A percentile compares a stretch with the other conserved stretches of the same genome.
phyloP scores from a whole-genome alignment of 2,888 invertebrate genomes.

The Uropetala carovei region DNA sequence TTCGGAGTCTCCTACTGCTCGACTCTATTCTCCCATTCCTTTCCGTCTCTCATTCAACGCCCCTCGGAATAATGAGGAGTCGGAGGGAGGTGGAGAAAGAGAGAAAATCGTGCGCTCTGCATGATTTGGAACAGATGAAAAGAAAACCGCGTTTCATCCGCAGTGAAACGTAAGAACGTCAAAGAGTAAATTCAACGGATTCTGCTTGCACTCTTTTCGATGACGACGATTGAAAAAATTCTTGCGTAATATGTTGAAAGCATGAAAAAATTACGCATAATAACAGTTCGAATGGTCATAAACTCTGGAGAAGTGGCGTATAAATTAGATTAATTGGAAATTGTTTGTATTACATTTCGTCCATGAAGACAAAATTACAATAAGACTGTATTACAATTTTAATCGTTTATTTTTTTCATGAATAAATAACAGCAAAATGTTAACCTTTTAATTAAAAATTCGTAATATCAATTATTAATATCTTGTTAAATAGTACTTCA shows the following conservation, averaged over 20 bases:
- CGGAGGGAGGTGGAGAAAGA: neutral
- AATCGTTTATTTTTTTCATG: too few relatives aligned
- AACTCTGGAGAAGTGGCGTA: too few relatives aligned
- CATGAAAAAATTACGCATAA: too few relatives aligned
- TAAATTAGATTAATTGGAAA: too few relatives aligned
- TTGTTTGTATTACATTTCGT: too few relatives aligned
- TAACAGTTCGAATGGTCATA: too few relatives aligned
- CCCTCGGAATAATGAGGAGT: constrained; percentile 17
- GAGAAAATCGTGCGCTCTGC: neutral
- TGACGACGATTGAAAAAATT: neutral
- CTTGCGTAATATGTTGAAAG: neutral
- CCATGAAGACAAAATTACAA: too few relatives aligned
- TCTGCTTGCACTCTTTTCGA: neutral
- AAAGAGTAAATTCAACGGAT: neutral
- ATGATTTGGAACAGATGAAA: neutral
- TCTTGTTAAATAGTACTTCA: too few relatives aligned
- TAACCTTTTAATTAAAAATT: too few relatives aligned
- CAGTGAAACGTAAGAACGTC: constrained; percentile 2
- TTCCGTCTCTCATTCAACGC: neutral
- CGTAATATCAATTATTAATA: too few relatives aligned
- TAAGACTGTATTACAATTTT: too few relatives aligned
- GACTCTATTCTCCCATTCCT: neutral
- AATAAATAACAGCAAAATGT: too few relatives aligned
- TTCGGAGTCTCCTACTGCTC: neutral
- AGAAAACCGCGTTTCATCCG: neutral